A percentile compares a stretch with the other conserved stretches of the same genome.
Conservation (phyloP, 2,113 vertebrate genomes). For the Sturnira hondurensis region DNA sequence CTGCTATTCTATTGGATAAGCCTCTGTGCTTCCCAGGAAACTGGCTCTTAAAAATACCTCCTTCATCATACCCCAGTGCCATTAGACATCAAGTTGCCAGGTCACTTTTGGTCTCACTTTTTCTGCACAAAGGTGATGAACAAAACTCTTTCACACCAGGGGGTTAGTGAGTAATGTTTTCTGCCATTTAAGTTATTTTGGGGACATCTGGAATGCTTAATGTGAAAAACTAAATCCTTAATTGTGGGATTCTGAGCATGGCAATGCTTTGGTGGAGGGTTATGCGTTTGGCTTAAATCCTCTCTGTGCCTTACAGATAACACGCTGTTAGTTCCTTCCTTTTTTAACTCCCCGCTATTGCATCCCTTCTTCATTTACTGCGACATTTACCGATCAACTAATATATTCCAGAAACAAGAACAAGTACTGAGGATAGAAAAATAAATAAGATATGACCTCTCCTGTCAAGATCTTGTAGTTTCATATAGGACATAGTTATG, state of each 20-base stretch:
- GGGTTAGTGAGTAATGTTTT: background rate
- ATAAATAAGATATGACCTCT: background rate
- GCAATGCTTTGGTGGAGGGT: background rate
- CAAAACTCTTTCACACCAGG: background rate
- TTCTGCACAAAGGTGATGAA: background rate
- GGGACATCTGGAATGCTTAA: background rate
- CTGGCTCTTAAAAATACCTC: background rate
- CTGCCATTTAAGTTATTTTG: background rate
- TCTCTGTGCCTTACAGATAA: background rate
- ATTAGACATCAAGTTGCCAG: background rate
- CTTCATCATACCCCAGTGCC: background rate
- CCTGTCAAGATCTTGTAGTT: background rate
- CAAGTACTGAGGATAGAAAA: background rate
- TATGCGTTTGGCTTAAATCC: background rate
- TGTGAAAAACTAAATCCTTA: background rate
- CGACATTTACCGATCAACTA: background rate
- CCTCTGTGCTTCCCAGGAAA: background rate
- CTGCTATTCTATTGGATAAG: background rate
- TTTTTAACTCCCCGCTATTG: background rate
- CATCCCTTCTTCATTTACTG: background rate
- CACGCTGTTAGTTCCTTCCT: background rate
- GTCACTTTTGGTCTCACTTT: background rate
- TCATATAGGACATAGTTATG: background rate
- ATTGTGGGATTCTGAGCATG: background rate
- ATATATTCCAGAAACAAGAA: background rate